Evolutionary conservation across 2,888 invertebrate genomes (phyloP), one percentile per base, ranked within the genome.

Genomic region (Agonopterix arenella): DNA sequence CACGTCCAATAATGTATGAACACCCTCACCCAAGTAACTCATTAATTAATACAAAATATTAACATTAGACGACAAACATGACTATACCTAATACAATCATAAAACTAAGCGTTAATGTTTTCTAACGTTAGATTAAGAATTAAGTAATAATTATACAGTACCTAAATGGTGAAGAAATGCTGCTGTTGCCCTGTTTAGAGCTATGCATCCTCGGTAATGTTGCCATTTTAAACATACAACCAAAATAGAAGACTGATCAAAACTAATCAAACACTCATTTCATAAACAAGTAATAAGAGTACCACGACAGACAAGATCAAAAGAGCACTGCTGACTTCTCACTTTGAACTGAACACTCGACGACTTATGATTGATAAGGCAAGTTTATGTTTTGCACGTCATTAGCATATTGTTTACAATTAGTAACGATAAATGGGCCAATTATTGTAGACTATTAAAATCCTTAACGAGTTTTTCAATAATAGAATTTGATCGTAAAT

Each of bases 161-260:
- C 86, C 84, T 85, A 76, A 88, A 88, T 7, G 86, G 83, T 46
- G 83, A 77, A 8, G 84, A 62, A 58, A 83, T 67, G 59, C 60
- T 67, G 59, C 60, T 68, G 62, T 67, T 68, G 54, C 70, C 79
- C 61, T 82, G 79, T 69, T 82, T 88, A 51, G 85, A 76, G 62
- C 66, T 73, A 62, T 82, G 80, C 70, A 78, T 79, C 60, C 88
- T 74, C 16, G 88, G 88, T 67, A 89, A 80, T 58, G 88, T 89
- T 67, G 88, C 88, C 88, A 89, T 89, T 64, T 60, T 68, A 52
- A 51, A 49, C 45, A 51, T 28, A 49, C 40, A 36, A 45, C 13
- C 45, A 52, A 46, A 46, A 54, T 47, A 57, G 56, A 61, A 55
- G 51, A 58, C 58, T 50, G 52, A 48, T 56, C 47, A 55, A 52